phyloP scores from a whole-genome alignment of 2,113 vertebrate species.

The Phalacrocorax aristotelis region DNA sequence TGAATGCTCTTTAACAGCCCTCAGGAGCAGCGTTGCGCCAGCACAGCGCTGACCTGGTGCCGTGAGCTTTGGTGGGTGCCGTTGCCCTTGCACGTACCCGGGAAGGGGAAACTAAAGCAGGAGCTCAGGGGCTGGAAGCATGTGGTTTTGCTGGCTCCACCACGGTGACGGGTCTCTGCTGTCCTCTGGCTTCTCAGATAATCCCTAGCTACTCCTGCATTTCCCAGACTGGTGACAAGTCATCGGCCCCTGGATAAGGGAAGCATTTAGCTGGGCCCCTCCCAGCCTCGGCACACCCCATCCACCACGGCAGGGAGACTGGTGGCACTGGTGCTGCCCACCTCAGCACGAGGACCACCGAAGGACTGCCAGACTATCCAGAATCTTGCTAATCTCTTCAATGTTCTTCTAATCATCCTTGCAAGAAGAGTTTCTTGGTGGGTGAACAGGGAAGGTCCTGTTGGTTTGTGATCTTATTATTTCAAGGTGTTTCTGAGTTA shows the following conservation, averaged over 20 bases:
- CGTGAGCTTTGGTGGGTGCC: accelerated
- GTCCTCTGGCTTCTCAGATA: neutral
- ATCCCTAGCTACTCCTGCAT: accelerated
- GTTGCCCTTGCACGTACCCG: accelerated
- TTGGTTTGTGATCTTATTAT: neutral
- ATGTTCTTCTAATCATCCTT: neutral
- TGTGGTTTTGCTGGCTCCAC: accelerated
- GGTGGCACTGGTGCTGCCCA: neutral
- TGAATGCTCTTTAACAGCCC: neutral
- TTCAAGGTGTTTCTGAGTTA: neutral
- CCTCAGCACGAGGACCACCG: neutral
- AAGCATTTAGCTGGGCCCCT: neutral
- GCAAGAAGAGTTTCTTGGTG: neutral
- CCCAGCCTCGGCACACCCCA: neutral
- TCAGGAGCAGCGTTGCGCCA: accelerated
- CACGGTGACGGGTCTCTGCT: neutral
- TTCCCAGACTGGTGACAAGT: neutral
- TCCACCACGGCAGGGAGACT: neutral
- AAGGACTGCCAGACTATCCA: neutral
- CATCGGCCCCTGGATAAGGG: neutral
- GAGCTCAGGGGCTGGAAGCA: neutral
- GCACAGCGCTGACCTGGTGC: accelerated
- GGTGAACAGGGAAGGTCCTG: accelerated
- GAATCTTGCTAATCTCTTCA: neutral
- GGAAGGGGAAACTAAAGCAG: neutral